Evolutionary conservation across 2,888 invertebrate genomes (phyloP).

Genomic region (Anorthoa munda): DNA sequence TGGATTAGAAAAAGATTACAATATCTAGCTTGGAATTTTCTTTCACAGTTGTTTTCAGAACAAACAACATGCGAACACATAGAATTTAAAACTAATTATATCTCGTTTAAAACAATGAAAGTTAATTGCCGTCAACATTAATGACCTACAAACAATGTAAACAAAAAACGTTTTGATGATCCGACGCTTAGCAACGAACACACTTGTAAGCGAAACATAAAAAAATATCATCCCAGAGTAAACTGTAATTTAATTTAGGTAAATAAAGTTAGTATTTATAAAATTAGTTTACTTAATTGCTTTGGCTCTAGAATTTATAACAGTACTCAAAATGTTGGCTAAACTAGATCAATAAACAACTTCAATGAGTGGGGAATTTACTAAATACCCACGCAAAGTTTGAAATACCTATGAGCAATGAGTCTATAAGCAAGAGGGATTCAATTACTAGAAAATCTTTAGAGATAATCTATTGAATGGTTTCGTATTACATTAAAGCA

Average conservation of each 20-base stretch:
- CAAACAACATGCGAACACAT: conserved; percentile 2
- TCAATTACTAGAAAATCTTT: conserved; percentile 2
- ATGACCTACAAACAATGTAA: conserved; percentile 58
- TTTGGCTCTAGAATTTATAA: conserved; percentile 19
- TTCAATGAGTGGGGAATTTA: conserved; percentile 6
- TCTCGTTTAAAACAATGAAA: conserved; percentile 57
- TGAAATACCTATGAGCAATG: background rate
- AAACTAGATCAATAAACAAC: conserved; percentile 17
- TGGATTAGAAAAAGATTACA: background rate
- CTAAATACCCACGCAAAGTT: background rate
- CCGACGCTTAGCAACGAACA: conserved; percentile 14
- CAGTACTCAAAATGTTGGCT: conserved; percentile 5
- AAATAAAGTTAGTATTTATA: conserved; percentile 9
- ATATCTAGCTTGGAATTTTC: background rate
- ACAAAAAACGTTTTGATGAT: conserved; percentile 52
- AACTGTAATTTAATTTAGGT: conserved; percentile 31
- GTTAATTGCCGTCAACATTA: conserved; percentile 51
- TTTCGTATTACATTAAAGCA: conserved; percentile 1
- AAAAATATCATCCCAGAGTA: conserved; percentile 19
- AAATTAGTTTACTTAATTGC: conserved; percentile 20
- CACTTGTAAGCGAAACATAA: conserved; percentile 16
- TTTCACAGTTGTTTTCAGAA: background rate
- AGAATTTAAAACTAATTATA: conserved; percentile 36
- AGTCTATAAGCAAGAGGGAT: background rate
- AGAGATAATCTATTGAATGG: background rate